Evolutionary conservation across 1,140 invertebrate genomes (phyloP).

Genomic region (Maniola jurtina): DNA sequence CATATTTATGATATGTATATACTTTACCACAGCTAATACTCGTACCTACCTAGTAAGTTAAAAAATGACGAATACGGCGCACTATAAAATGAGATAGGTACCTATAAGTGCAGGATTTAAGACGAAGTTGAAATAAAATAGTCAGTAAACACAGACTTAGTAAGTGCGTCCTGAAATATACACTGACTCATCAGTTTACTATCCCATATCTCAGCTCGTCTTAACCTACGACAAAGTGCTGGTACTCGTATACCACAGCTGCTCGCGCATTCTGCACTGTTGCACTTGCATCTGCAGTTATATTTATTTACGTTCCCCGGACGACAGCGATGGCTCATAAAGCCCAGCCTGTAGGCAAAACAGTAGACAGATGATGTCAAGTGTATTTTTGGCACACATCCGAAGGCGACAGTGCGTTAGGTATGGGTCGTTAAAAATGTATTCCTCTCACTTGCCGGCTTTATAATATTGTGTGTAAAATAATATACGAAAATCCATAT

Average conservation of each 20-base stretch:
- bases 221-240: conserved; percentile 22
- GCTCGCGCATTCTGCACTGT: background rate
- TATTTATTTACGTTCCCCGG: conserved; percentile 70
- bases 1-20: too few species aligned
- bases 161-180: background rate
- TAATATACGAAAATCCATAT: background rate
- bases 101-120: background rate
- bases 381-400: conserved; percentile 65
- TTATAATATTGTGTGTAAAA: background rate
- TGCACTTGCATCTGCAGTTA: conserved; percentile 47
- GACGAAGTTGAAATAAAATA: background rate
- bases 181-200: conserved; percentile 1
- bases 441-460: conserved; percentile 1
- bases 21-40: too few species aligned
- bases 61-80: too few species aligned
- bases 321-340: conserved; percentile 67
- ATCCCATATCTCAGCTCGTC: background rate
- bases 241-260: conserved; percentile 1
- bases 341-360: conserved; percentile 55
- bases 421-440: conserved; percentile 48
- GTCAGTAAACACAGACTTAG: too few species aligned
- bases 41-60: too few species aligned
- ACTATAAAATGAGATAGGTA: too few species aligned
- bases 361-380: conserved; percentile 55
- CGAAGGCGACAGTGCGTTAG: conserved; percentile 46